Conservation (phyloP, 2,888 invertebrate species). For the Andrena haemorrhoa region DNA sequence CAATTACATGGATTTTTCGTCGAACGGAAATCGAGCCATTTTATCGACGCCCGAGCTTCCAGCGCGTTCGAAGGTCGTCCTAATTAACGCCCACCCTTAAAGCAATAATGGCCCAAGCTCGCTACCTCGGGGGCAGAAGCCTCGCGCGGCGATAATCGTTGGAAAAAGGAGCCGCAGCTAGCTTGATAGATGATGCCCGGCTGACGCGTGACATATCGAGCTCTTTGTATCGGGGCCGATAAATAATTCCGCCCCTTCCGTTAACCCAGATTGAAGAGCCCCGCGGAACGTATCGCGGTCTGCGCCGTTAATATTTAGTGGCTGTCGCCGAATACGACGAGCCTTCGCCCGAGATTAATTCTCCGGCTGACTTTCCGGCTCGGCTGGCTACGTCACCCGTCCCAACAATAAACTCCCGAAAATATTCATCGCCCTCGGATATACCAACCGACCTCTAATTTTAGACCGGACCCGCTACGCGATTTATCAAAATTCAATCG, state of each 20-base stretch:
- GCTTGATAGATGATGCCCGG: conserved; percentile 29
- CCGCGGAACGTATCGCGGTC: not conserved
- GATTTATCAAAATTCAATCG: no score
- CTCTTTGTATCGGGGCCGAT: conserved; percentile 22
- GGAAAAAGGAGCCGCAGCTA: not conserved
- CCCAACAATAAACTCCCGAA: not conserved
- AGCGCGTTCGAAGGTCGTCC: not conserved
- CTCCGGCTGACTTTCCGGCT: conserved; percentile 26
- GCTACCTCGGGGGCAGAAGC: no score
- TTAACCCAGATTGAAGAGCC: conserved; percentile 52
- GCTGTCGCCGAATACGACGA: conserved; percentile 33
- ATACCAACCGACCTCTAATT: not conserved
- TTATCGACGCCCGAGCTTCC: no score
- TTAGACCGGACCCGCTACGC: not conserved
- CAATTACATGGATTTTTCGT: not conserved
- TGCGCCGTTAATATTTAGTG: conserved; percentile 44
- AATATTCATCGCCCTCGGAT: conserved; percentile 28
- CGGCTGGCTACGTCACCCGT: conserved; percentile 10
- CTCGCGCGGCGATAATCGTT: not conserved
- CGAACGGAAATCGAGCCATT: not conserved
- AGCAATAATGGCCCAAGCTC: no score
- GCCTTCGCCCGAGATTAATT: conserved; percentile 29
- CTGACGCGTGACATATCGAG: conserved; percentile 8
- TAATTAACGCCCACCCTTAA: not conserved
- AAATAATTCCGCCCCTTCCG: conserved; percentile 49